These are phyloP conservation scores for Hylaeus anthracinus DNA, from an alignment of 1,140 invertebrate species.

Conservation along the genomic window DNA sequence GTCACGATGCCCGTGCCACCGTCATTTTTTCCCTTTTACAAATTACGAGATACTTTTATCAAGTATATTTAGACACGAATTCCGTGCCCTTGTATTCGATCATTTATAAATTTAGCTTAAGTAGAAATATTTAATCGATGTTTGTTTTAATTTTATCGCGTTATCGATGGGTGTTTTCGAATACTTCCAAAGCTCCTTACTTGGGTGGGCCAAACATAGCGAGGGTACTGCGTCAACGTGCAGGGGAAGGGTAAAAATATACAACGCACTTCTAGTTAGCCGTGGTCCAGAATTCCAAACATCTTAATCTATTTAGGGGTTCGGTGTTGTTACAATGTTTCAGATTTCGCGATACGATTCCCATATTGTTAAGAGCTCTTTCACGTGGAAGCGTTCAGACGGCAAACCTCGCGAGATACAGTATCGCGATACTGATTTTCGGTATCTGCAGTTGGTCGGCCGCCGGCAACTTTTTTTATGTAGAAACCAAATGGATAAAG, in stretches of 20 bases:
- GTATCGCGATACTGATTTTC: no score
- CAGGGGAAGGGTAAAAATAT: slow-evolving; percentile 34
- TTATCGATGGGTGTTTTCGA: background rate
- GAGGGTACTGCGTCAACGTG: background rate
- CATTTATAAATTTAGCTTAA: background rate
- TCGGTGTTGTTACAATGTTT: background rate
- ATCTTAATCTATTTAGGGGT: slow-evolving; percentile 10
- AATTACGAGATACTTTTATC: background rate
- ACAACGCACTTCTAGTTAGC: slow-evolving; percentile 19
- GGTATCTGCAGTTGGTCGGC: no score
- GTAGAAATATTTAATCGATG: no score
- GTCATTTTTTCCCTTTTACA: no score
- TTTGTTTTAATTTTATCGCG: no score
- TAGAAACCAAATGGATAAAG: no score
- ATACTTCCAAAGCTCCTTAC: background rate
- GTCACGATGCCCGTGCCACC: no score
- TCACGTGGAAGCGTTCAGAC: no score
- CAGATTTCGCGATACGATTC: background rate
- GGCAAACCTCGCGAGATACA: no score
- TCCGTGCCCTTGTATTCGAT: background rate
- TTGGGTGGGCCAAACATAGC: background rate
- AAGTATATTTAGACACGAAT: no score
- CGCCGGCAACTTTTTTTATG: no score
- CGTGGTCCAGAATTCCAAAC: slow-evolving; percentile 8
- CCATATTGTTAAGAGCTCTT: no score